Conservation (phyloP, 2,113 vertebrate species). For the Leptocoma aspasia region DNA sequence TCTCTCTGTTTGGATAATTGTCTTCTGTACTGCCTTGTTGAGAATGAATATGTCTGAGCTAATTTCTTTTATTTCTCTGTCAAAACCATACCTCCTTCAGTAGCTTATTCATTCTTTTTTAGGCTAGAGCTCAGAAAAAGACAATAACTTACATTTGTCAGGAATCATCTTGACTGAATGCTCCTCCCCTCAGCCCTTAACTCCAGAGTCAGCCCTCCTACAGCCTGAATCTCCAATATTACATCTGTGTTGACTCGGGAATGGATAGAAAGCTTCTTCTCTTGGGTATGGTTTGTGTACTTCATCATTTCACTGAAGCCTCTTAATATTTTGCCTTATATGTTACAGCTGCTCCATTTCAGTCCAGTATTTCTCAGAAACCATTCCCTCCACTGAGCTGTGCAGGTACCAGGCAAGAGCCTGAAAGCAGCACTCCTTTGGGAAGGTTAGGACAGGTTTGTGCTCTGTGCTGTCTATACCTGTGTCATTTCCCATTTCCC, state of each 20-base stretch:
- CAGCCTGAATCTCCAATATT: background rate
- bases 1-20: background rate
- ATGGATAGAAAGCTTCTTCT: background rate
- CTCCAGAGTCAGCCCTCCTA: background rate
- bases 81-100: background rate
- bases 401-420: background rate
- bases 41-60: background rate
- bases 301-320: background rate
- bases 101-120: background rate
- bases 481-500: background rate
- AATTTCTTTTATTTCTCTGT: background rate
- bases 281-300: background rate
- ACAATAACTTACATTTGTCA: background rate
- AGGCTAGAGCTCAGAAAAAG: background rate
- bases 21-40: background rate
- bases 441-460: background rate
- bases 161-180: background rate
- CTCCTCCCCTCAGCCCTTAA: background rate
- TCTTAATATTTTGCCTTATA: background rate
- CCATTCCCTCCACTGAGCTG: background rate
- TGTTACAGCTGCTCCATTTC: background rate
- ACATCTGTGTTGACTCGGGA: background rate
- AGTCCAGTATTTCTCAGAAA: background rate
- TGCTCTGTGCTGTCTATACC: background rate
- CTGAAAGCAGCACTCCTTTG: background rate